Base-by-base conservation (phyloP, 2,113 vertebrate genomes). In the Gambusia affinis region DNA sequence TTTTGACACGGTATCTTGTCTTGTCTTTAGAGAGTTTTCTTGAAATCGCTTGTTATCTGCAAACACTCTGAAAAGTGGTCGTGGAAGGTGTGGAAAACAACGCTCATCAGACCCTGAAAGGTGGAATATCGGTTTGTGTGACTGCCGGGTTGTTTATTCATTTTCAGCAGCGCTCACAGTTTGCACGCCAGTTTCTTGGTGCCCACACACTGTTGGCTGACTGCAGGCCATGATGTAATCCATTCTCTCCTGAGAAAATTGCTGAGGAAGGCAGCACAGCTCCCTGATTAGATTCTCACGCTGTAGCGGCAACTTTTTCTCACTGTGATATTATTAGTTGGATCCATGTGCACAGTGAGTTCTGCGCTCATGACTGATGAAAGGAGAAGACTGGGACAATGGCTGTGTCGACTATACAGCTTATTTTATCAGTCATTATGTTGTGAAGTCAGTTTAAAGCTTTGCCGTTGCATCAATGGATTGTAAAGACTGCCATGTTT, bases 221-320 rank as follows among this genome's bases (percentile, higher is more conserved):
- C 87, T 88, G 79, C 81, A 75, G 70, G 82, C 62, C 39, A 71
- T 91, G 80, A 92, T 84, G 84, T 90, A 83, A 93, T 89, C 87
- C 72, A 37, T 54, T 70, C 74, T 42, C 72, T 82, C 54, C 54
- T 64, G 24, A 75, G 72, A 78, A 85, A 81, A 71, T 14, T 75
- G 85, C 90, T 88, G 89, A 91, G 81, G 79, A 72, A 85, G 75
- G 84, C 78, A 86, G 63, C 72, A 29, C 61, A 63, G 29, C 31
- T 80, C 80, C 67, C 51, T 60, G 64, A 86, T 73, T 85, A 79
- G 69, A 63, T 85, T 73, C 78, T 85, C 68, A 76, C 57, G 80
- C 74, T 81, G 89, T 82, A 80, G 80, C 82, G 71, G 73, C 64
- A 64, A 74, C 72, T 82, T 82, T 76, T 64, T 24, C 37, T 42